Base-by-base conservation (phyloP, 2,113 vertebrate genomes). In the Esox niger region DNA sequence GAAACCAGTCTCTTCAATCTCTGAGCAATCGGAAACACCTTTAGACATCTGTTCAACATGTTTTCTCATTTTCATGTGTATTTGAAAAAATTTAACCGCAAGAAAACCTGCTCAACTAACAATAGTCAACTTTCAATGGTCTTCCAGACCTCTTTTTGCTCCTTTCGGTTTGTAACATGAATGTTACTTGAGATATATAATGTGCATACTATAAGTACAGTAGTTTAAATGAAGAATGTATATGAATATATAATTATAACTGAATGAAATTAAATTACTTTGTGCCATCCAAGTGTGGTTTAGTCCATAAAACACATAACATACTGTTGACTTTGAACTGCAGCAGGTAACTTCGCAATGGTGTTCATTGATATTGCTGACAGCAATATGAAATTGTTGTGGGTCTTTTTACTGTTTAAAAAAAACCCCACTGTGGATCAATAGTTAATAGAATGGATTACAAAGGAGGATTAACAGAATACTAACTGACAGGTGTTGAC, bases 1-100 rank as follows among this genome's bases (percentile, higher is more conserved):
- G 90, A 92, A 80, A 91, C 89, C 0, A 88, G 82, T 84, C 85
- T 90, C 62, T 49, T 90, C 38, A 43, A 43, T 43, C 38, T 43
- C 70, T 91, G 77, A 90, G 62, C 70, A 56, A 70, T 9, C 15
- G 13, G 17, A 10, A 43, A 43, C 17, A 43, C 2, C 13, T 17
- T 52, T 52, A 13, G n/a, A n/a, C n/a, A n/a, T n/a, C n/a, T n/a
- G n/a, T n/a, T n/a, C n/a, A n/a, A n/a, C n/a, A n/a, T n/a, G n/a
- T n/a, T 3, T 6, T 11, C 23, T 25, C 15, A 15, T 62, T 15
- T 62, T 61, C 20, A 30, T 62, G 23, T 67, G 47, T 71, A 60
- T 80, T 6, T 38, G 30, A n/a, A 54, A 75, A 30, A 61, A 17
- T 74, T 79, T 75, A 29, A 32, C 25, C 26, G 17, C 6, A 11